Conservation (phyloP, 1,140 invertebrate genomes). For the Aphidius ervi region DNA sequence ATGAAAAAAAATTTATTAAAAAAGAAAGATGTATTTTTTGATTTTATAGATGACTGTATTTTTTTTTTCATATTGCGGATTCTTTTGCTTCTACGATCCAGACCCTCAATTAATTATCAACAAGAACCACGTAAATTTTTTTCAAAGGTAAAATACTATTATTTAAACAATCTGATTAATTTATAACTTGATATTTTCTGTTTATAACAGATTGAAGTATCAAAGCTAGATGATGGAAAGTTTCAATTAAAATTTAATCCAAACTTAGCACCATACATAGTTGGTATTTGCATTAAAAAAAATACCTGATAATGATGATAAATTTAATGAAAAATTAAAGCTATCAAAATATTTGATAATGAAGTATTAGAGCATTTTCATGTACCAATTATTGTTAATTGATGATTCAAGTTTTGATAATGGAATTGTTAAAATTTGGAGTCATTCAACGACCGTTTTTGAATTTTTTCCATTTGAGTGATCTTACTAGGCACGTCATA, state of each 20-base stretch:
- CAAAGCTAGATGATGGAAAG: constrained; percentile 33
- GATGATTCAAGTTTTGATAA: constrained; percentile 62
- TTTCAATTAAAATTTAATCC: constrained; percentile 61
- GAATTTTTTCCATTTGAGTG: constrained; percentile 55
- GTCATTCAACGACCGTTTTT: constrained; percentile 65
- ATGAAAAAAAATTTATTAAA: too few species aligned
- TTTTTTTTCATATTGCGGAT: too few species aligned
- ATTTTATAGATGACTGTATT: too few species aligned
- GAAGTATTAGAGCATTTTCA: constrained; percentile 45
- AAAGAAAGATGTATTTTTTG: too few species aligned
- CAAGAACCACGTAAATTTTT: constrained; percentile 34
- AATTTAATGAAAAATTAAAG: constrained; percentile 32
- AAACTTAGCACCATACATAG: constrained; percentile 70
- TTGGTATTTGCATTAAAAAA: constrained; percentile 52
- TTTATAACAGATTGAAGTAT: constrained; percentile 46
- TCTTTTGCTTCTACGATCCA: too few species aligned
- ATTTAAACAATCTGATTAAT: constrained; percentile 27
- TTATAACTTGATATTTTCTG: constrained; percentile 47
- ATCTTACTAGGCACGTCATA: constrained; percentile 49
- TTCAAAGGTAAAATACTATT: constrained; percentile 30
- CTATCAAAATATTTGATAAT: constrained; percentile 40
- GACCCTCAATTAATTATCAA: constrained; percentile 37
- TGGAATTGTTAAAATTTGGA: constrained; percentile 69
- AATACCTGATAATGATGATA: constrained; percentile 26
- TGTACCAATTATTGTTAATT: constrained; percentile 67